These are phyloP conservation scores for Ophion ventricosus DNA, from an alignment of 2,888 invertebrate genomes.

Conservation along the genomic window DNA sequence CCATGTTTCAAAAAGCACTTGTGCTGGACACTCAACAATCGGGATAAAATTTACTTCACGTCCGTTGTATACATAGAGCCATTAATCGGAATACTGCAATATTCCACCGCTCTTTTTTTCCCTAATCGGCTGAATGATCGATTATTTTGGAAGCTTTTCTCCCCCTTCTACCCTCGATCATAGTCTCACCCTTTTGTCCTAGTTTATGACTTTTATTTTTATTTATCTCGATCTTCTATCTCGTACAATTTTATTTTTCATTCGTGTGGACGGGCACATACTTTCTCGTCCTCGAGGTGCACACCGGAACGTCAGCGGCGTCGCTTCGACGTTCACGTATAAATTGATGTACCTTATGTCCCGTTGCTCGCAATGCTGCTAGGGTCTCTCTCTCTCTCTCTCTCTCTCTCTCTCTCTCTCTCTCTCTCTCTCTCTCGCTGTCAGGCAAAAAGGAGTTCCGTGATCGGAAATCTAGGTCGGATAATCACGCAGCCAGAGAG, in stretches of 20 bases:
- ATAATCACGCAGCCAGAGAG: slow-evolving; percentile 59
- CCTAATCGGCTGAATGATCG: slow-evolving; percentile 35
- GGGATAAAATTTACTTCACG: neutral
- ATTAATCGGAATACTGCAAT: too few species aligned
- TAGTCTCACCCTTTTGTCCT: slow-evolving; percentile 7
- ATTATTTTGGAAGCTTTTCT: slow-evolving; percentile 31
- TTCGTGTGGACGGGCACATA: slow-evolving; percentile 38
- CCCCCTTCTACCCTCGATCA: neutral
- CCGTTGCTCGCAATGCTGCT: slow-evolving; percentile 49
- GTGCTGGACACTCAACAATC: too few species aligned
- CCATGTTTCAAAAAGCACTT: neutral
- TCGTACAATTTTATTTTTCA: slow-evolving; percentile 53
- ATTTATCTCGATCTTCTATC: slow-evolving; percentile 26
- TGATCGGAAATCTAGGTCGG: slow-evolving; percentile 67
- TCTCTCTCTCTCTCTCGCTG: neutral
- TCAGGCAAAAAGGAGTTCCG: slow-evolving; percentile 58
- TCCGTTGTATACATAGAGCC: too few species aligned
- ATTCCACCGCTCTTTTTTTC: neutral
- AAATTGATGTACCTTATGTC: slow-evolving; percentile 65
- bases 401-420: neutral
- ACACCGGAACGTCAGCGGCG: slow-evolving; percentile 13
- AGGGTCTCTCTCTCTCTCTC: slow-evolving; percentile 13
- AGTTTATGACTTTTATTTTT: slow-evolving; percentile 6
- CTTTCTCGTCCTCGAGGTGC: slow-evolving; percentile 9
- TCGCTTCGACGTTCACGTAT: slow-evolving; percentile 59